Percentiles rank a stretch among this genome's conserved stretches.
Evolutionary conservation across 2,888 invertebrate species (phyloP).

Genomic region (Colostygia pectinataria): DNA sequence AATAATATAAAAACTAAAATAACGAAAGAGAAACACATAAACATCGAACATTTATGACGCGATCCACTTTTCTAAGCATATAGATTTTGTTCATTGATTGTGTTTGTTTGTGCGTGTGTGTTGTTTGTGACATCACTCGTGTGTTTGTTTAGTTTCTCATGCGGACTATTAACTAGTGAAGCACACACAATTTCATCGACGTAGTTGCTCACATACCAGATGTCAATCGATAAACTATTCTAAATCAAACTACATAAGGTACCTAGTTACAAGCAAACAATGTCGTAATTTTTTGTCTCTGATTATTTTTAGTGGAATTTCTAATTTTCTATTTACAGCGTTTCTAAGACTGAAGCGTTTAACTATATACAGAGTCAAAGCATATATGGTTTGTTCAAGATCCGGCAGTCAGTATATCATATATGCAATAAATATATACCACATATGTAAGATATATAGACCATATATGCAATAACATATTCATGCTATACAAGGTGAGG

Average conservation of each 20-base stretch:
- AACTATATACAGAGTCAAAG: constrained; percentile 25
- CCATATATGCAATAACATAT: constrained; percentile 27
- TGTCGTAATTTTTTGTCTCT: constrained; percentile 20
- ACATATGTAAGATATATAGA: constrained; percentile 23
- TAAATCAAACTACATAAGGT: constrained; percentile 47
- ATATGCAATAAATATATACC: neutral
- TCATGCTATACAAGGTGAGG: constrained; percentile 32
- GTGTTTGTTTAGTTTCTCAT: constrained; percentile 60
- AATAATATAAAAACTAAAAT: constrained; percentile 47
- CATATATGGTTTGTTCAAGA: constrained; percentile 24
- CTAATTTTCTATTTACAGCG: constrained; percentile 17
- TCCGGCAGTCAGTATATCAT: neutral
- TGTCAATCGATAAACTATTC: constrained; percentile 45
- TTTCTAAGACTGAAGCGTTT: constrained; percentile 28
- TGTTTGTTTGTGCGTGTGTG: constrained; percentile 53
- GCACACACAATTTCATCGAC: constrained; percentile 68
- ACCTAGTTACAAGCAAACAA: constrained; percentile 56
- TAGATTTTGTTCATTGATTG: constrained; percentile 38
- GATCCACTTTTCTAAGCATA: constrained; percentile 39
- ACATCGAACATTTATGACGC: constrained; percentile 63
- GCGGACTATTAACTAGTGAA: constrained; percentile 67
- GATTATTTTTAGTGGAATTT: neutral
- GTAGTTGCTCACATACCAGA: constrained; percentile 81
- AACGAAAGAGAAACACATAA: constrained; percentile 47
- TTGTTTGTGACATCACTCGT: constrained; percentile 55